Base-by-base conservation (phyloP, 2,888 invertebrate species). In the Leuctra nigra region DNA sequence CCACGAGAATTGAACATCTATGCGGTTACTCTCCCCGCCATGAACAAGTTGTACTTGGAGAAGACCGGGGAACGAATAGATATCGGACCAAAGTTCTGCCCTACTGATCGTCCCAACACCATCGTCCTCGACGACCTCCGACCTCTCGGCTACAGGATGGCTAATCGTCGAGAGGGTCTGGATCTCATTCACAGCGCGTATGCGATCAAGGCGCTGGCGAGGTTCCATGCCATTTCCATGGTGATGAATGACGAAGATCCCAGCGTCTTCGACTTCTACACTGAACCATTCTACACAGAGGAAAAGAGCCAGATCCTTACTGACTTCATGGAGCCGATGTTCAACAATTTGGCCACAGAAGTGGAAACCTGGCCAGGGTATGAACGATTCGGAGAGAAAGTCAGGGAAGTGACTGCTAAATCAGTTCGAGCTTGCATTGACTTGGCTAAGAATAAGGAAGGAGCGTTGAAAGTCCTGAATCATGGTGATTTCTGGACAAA, bases 401-500 rank as follows among this genome's bases (percentile, higher is more conserved):
- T 61, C 1, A n/a, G 25, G 23, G 24, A 44, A 1, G 4, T 57
- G 9, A 14, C 29, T 13, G 33, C 54, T 1, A 39, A 29, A 7
- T 23, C 18, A 2, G 20, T 53, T 1, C 44, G 35, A 6, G 16
- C n/a, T 6, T 23, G 53, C 14, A 29, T 29, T 14, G 25, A 59
- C n/a, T 2, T 47, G 25, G 24, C 57, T 2, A 53, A 41, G 9
- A 22, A 41, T 3, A 53, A 38, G 16, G 20, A 52, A 4, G 53
- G 50, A 13, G 7, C 41, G 11, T 29, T 59, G n/a, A 53, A 52
- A 20, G 61, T 62, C 9, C 46, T 62, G n/a, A 59, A 58, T 46
- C 62, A 62, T 36, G 62, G 62, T 0, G 62, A 62, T 36, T 61
- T 47, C 47, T 62, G 61, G 61, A 50, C 57, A 16, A 62, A 61